Base-by-base conservation (phyloP, 2,888 invertebrate genomes). In the Sympetrum striolatum region DNA sequence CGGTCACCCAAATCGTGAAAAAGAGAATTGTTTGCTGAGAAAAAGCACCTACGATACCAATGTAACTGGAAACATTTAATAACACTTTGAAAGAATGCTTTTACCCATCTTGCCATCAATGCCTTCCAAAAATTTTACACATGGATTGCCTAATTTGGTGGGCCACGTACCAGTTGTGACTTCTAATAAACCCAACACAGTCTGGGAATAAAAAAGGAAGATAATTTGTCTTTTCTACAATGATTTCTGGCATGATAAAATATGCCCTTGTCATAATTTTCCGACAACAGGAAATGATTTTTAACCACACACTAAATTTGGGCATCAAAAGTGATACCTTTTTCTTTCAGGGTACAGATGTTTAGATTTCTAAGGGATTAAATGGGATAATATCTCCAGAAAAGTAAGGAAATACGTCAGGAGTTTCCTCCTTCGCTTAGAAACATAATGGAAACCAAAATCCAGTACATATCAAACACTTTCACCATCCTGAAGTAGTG, bases 81-180 rank as follows among this genome's bases (percentile, higher is more conserved):
- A 86, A 86, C 86, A 86, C 86, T 58, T 86, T 86, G 86, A 86
- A 86, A 86, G 86, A 64, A 86, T 86, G 86, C 58, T 86, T 82
- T 86, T 60, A 86, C 86, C 86, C 86, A 86, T 86, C 86, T 86
- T 86, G 60, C 86, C 86, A 86, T 86, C 86, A 86, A 86, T 86
- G 86, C 86, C 60, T 86, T 86, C 86, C 86, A 58, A 86, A 86
- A 86, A 86, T 60, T 86, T 86, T 86, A 86, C 86, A 86, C 58
- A 86, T 86, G 60, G 60, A 86, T 60, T 86, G 60, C 86, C 60
- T 86, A 86, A 86, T 86, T 58, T 60, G 60, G 48, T 60, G 86
- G 86, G 86, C 86, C 86, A 64, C 60, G 37, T 86, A 86, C 86
- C 86, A 86, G 86, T 60, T 60, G 53, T 60, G 39, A 86, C 58